phyloP scores from a whole-genome alignment of 1,140 invertebrate genomes.

The Anastrepha obliqua region DNA sequence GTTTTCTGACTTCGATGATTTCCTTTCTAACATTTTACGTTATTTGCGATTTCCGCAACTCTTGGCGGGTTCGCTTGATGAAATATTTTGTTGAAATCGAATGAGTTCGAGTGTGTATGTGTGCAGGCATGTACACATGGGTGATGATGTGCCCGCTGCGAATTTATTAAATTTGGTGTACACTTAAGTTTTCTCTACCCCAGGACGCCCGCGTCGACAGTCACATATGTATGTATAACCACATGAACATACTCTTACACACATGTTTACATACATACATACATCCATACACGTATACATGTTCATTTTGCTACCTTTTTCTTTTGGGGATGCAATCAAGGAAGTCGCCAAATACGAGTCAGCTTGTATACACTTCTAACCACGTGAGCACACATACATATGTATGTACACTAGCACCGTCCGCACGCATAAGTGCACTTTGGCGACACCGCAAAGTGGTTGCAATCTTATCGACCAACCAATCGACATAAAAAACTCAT shows the following conservation, averaged over 20 bases:
- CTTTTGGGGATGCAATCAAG: constrained; percentile 54
- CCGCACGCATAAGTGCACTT: constrained; percentile 48
- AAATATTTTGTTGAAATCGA: constrained; percentile 30
- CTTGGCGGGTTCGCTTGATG: constrained; percentile 30
- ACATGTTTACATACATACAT: too few species aligned
- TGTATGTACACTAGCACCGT: neutral
- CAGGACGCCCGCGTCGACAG: neutral
- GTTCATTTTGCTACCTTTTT: neutral
- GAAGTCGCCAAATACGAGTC: constrained; percentile 31
- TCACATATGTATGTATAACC: too few species aligned
- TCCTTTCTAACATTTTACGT: constrained; percentile 45
- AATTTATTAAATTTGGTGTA: constrained; percentile 46
- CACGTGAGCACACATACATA: constrained; percentile 21
- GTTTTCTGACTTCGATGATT: constrained; percentile 49
- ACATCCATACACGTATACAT: too few species aligned
- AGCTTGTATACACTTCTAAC: neutral
- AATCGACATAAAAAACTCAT: constrained; percentile 25
- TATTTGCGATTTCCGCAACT: constrained; percentile 51
- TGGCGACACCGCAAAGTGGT: constrained; percentile 47
- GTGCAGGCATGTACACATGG: constrained; percentile 1
- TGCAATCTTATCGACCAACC: constrained; percentile 33
- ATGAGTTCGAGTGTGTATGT: constrained; percentile 28
- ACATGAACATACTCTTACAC: too few species aligned
- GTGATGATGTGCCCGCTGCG: constrained; percentile 29
- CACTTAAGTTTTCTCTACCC: neutral